Evolutionary conservation across 2,888 invertebrate species (phyloP), one percentile per base, ranked within the genome.

Genomic region (Drosophila pegasa): DNA sequence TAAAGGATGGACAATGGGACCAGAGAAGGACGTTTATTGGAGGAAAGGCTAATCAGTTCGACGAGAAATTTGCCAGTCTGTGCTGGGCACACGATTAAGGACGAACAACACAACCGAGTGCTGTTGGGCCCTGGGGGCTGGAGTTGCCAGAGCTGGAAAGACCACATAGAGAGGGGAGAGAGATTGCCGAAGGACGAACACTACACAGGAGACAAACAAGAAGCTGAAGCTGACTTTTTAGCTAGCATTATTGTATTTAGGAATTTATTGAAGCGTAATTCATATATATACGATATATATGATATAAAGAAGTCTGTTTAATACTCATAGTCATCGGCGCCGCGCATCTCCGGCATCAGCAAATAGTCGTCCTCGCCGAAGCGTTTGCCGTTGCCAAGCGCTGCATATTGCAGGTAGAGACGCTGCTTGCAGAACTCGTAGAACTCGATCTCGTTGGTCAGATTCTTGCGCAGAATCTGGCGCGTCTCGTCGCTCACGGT

Each of bases 371-470:
- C 90, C 5, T 89, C 83, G 9, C 80, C 89, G 3, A 87, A 62
- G 7, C 67, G 52, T 9, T 74, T 64, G 29, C 84, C 88, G n/a
- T 77, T 58, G 50, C 94, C 93, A 1, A 97, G 92, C 0, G 97
- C 97, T 40, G 95, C 93, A 61, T 96, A 94, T 87, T 98, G 97
- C 88, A 95, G 93, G 89, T 97, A 95, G 10, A 98, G 93, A 76
- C 97, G 93, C 89, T 97, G 97, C 80, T 95, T 95, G 91, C 97
- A 97, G 91, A 97, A 98, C 89, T 97, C 96, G 91, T 97, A 98
- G 92, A 98, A 97, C 88, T 98, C 97, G 6, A 97, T 96, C 93
- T 98, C 97, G 56, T 95, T 93, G 0, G 97, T 97, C 89, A 98
- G 96, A 92, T 98, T 97, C 60, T 94, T 94, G 75, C 96, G 93